Evolutionary conservation across 2,113 vertebrate genomes (phyloP).

Genomic region (Etheostoma cragini): DNA sequence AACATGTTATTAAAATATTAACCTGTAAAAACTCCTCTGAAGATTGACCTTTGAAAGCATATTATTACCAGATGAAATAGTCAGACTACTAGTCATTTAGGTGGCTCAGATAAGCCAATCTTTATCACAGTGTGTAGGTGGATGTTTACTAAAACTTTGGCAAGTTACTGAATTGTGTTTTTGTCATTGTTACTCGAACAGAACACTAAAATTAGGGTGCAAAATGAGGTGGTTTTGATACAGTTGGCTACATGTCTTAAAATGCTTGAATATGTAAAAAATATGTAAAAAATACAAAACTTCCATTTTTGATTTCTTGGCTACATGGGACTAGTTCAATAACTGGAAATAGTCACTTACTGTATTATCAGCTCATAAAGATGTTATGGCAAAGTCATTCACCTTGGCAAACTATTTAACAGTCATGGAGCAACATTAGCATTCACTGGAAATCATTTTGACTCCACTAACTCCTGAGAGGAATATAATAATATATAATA

Average conservation of each 20-base stretch:
- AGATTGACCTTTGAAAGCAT: conserved; percentile 57
- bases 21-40: conserved; percentile 26
- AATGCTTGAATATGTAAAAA: neutral
- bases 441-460: neutral
- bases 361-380: neutral
- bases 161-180: neutral
- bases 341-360: neutral
- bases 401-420: neutral
- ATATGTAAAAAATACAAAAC: neutral
- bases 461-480: neutral
- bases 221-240: neutral
- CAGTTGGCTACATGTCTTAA: neutral
- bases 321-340: neutral
- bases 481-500: neutral
- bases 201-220: neutral
- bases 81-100: conserved; percentile 27
- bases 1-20: conserved; percentile 40
- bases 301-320: neutral
- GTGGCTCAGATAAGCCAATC: conserved; percentile 20
- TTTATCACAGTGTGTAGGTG: conserved; percentile 9
- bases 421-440: neutral
- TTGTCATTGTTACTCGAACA: neutral
- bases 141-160: conserved; percentile 1
- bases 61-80: conserved; percentile 19
- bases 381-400: neutral